These are phyloP conservation scores for Diadophis punctatus DNA, from an alignment of 2,113 vertebrate genomes.

Conservation along the genomic window DNA sequence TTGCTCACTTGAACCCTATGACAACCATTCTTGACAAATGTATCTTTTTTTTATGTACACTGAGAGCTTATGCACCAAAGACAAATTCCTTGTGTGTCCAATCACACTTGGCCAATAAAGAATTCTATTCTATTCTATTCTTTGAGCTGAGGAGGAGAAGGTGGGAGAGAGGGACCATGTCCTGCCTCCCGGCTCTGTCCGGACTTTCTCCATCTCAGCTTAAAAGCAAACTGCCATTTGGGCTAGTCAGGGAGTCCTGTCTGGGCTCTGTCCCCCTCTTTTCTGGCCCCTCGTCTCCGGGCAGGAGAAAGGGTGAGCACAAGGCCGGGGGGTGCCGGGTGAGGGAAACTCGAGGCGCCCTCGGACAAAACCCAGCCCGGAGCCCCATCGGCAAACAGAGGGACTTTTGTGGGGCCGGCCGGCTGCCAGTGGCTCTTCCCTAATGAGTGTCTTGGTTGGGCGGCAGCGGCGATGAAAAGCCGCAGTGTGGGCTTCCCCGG, in stretches of 20 bases:
- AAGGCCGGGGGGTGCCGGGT: constrained; percentile 13
- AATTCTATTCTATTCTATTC: no score
- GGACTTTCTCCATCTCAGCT: neutral
- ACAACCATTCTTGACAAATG: no score
- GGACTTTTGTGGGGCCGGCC: constrained; percentile 64
- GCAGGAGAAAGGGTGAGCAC: neutral
- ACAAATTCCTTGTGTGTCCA: no score
- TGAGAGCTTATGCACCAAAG: no score
- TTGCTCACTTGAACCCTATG: no score
- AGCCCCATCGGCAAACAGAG: constrained; percentile 64
- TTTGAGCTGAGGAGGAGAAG: neutral
- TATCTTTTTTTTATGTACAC: no score
- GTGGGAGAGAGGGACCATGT: neutral
- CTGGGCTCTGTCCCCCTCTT: fast-evolving
- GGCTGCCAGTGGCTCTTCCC: constrained; percentile 62
- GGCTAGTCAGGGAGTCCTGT: fast-evolving
- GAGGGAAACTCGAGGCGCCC: constrained; percentile 57
- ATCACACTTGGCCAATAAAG: no score
- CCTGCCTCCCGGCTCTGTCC: neutral
- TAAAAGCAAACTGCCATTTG: neutral
- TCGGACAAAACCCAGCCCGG: constrained; percentile 56
- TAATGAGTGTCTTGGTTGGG: constrained; percentile 65
- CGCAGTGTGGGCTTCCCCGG: constrained; percentile 57
- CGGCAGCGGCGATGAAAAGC: constrained; percentile 66
- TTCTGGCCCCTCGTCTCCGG: constrained; percentile 1